A percentile compares a stretch with the other conserved stretches of the same genome.
Evolutionary conservation across 2,888 invertebrate genomes (phyloP).

Genomic region (Halocaridina rubra): DNA sequence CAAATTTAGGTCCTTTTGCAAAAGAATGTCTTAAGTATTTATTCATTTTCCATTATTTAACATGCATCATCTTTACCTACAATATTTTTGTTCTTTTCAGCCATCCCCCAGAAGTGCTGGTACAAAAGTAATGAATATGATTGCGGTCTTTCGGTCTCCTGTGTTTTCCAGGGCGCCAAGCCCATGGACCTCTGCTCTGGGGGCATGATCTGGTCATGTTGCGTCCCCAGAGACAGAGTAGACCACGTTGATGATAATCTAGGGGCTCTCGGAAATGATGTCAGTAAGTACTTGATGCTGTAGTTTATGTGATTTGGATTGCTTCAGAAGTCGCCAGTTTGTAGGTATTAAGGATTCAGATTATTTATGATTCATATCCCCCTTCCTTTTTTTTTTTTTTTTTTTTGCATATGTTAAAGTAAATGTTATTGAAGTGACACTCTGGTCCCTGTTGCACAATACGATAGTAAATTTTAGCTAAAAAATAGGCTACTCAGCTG

Average conservation of each 20-base stretch:
- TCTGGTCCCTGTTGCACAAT: no score
- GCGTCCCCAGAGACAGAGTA: constrained; percentile 80
- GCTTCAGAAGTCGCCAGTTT: no score
- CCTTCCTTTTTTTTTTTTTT: no score
- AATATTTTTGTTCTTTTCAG: constrained; percentile 65
- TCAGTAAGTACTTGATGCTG: constrained; percentile 86
- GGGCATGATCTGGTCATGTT: constrained; percentile 94
- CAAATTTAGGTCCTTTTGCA: background rate
- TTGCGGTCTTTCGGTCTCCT: constrained; percentile 90
- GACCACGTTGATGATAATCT: constrained; percentile 66
- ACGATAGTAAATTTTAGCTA: no score
- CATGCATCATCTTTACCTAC: background rate
- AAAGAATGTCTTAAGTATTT: background rate
- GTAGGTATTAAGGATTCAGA: no score
- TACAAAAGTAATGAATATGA: constrained; percentile 88
- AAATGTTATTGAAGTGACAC: no score
- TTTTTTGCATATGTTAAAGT: no score
- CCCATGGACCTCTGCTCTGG: constrained; percentile 92
- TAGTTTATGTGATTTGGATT: no score
- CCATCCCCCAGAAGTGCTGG: constrained; percentile 72
- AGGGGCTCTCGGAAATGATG: constrained; percentile 70
- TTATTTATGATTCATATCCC: no score
- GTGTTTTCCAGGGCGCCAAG: constrained; percentile 87
- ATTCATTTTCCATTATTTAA: background rate
- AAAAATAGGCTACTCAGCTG: no score